A percentile compares a stretch with the other conserved stretches of the same genome.
These are phyloP conservation scores for Caracal caracal DNA, from an alignment of 2,113 vertebrate genomes.

Conservation along the genomic window DNA sequence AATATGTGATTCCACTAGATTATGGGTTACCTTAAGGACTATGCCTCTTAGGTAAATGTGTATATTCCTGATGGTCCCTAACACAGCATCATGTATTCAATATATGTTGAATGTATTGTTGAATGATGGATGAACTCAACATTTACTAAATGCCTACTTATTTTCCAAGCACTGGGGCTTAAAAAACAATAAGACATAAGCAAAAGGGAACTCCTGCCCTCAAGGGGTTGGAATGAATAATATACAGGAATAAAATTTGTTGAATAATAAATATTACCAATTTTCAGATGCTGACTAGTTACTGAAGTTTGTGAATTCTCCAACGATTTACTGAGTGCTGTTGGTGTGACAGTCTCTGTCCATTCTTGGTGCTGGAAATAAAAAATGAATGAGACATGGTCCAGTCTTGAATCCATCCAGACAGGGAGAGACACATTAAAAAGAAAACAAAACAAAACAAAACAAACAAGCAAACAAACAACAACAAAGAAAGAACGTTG, in stretches of 20 bases:
- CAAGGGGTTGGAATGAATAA: background rate
- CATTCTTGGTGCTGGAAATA: background rate
- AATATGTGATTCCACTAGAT: background rate
- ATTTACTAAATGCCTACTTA: constrained; percentile 10
- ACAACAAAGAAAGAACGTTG: background rate
- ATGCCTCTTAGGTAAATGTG: background rate
- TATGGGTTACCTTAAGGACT: background rate
- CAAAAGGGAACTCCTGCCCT: background rate
- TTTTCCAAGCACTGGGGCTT: background rate
- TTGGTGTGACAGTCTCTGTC: background rate
- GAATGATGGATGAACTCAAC: background rate
- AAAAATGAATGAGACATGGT: background rate
- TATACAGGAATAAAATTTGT: background rate
- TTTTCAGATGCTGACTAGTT: background rate
- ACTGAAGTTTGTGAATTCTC: background rate
- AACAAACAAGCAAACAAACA: background rate
- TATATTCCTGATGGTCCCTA: background rate
- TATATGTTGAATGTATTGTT: background rate
- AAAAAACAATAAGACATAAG: background rate
- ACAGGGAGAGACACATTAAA: background rate
- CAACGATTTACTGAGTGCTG: background rate
- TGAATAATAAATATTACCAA: background rate
- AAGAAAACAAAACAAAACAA: background rate
- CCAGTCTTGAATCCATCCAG: background rate
- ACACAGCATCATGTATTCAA: background rate